phyloP scores from a whole-genome alignment of 2,113 vertebrate species.

The Menura novaehollandiae region DNA sequence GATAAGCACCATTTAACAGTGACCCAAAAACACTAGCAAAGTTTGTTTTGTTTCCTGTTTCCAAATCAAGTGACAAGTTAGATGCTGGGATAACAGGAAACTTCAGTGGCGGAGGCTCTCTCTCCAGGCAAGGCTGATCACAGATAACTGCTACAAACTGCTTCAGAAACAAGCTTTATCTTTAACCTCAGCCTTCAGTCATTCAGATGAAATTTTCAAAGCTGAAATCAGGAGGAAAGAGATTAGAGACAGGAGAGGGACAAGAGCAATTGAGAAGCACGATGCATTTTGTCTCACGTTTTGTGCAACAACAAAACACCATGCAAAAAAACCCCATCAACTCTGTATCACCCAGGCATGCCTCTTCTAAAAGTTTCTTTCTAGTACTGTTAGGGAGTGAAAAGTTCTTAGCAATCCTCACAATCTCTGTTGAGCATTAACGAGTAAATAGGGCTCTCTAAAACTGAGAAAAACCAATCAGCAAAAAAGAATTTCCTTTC shows the following conservation, averaged over 20 bases:
- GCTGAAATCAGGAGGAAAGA: not conserved
- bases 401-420: not conserved
- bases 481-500: conserved; percentile 7
- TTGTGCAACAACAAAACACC: not conserved
- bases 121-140: not conserved
- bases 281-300: not conserved
- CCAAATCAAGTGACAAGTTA: conserved; percentile 3
- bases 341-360: not conserved
- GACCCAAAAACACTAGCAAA: not conserved
- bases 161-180: not conserved
- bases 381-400: not conserved
- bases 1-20: not conserved
- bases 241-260: not conserved
- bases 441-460: not conserved
- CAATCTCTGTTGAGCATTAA: not conserved
- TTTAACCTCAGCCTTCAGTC: not conserved
- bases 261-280: not conserved
- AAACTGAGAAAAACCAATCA: not conserved
- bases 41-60: conserved; percentile 31
- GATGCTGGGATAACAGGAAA: conserved; percentile 21
- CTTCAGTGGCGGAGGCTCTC: not conserved
- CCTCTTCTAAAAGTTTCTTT: not conserved
- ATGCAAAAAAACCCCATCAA: not conserved
- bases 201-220: not conserved
- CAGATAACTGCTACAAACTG: not conserved